Conservation (phyloP, 2,888 invertebrate genomes). For the Euplagia quadripunctaria region DNA sequence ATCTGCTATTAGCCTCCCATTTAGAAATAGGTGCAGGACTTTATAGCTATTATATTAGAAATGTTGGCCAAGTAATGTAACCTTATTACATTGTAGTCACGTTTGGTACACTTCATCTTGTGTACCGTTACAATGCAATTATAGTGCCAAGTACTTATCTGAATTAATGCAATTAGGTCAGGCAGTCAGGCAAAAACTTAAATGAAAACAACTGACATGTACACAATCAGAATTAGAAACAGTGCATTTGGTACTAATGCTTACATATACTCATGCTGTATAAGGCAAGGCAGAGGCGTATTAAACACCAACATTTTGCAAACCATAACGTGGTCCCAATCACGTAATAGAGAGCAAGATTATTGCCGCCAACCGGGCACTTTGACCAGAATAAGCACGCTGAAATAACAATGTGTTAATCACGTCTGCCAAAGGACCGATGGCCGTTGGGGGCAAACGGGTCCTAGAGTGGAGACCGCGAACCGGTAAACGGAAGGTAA, state of each 20-base stretch:
- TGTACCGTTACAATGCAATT: conserved; percentile 59
- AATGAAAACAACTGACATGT: conserved; percentile 54
- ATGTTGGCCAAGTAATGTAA: conserved; percentile 62
- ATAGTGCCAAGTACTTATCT: conserved; percentile 55
- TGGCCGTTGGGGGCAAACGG: too few relatives aligned
- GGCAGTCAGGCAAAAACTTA: conserved; percentile 50
- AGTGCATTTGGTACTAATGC: conserved; percentile 29
- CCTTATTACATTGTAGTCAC: conserved; percentile 66
- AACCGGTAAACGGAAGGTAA: too few relatives aligned
- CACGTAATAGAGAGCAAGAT: too few relatives aligned
- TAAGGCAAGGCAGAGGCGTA: too few relatives aligned
- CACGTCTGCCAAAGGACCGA: too few relatives aligned
- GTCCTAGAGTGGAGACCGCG: too few relatives aligned
- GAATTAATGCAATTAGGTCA: conserved; percentile 58
- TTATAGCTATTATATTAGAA: conserved; percentile 73
- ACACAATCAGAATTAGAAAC: conserved; percentile 56
- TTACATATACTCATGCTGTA: too few relatives aligned
- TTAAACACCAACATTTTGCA: too few relatives aligned
- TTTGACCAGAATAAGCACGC: too few relatives aligned
- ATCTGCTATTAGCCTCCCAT: conserved; percentile 76
- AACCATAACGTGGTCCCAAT: too few relatives aligned
- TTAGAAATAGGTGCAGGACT: conserved; percentile 76
- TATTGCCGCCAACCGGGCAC: too few relatives aligned
- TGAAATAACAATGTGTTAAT: too few relatives aligned
- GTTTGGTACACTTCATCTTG: conserved; percentile 62